phyloP scores from a whole-genome alignment of 2,888 invertebrate species.

The Apoda limacodes region DNA sequence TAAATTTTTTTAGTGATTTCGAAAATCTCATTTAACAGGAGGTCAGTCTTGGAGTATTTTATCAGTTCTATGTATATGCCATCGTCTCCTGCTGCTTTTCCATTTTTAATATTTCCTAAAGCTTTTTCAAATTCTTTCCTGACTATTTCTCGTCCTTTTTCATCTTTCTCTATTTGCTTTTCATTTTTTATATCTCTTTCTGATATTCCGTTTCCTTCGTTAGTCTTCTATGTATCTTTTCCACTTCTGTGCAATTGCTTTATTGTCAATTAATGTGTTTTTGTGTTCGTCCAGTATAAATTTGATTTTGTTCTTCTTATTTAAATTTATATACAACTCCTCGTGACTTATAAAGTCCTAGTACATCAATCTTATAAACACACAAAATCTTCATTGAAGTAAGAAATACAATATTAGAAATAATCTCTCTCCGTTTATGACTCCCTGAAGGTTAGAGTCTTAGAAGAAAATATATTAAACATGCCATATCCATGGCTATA shows the following conservation, averaged over 20 bases:
- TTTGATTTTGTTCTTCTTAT: too few species aligned
- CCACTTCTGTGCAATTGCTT: not conserved
- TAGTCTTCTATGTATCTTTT: not conserved
- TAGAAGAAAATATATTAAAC: too few species aligned
- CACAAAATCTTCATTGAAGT: too few species aligned
- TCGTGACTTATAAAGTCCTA: too few species aligned
- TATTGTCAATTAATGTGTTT: not conserved
- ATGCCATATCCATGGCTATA: too few species aligned
- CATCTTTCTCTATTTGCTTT: too few species aligned
- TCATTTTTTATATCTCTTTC: not conserved
- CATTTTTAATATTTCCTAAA: slow-evolving; percentile 3
- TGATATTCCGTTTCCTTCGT: not conserved
- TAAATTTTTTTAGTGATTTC: not conserved
- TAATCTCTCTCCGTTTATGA: slow-evolving; percentile 1
- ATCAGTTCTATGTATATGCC: slow-evolving; percentile 4
- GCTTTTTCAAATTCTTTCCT: slow-evolving; percentile 2
- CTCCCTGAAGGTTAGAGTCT: too few species aligned
- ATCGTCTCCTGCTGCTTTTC: slow-evolving; percentile 7
- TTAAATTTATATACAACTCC: too few species aligned
- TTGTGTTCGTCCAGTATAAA: not conserved
- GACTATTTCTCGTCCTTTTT: not conserved
- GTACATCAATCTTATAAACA: too few species aligned
- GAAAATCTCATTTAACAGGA: not conserved
- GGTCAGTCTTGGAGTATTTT: not conserved
- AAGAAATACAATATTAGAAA: too few species aligned